Evolutionary conservation across 1,140 invertebrate genomes (phyloP).

Genomic region (Musca vetustissima): DNA sequence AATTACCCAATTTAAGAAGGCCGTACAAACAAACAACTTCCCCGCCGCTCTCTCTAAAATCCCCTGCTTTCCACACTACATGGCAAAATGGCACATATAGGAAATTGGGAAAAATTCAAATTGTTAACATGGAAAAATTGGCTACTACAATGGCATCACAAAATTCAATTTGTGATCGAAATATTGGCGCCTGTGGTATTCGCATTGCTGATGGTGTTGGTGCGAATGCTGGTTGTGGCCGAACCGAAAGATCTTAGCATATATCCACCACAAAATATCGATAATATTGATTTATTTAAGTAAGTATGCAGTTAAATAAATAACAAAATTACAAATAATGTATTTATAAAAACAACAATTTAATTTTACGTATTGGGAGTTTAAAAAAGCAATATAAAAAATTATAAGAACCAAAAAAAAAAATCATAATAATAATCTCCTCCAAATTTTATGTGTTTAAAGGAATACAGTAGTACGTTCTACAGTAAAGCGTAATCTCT

Average conservation of each 20-base stretch:
- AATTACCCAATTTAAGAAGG: too few relatives aligned
- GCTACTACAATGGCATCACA: conserved; percentile 73
- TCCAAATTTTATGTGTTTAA: too few relatives aligned
- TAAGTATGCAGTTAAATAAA: conserved; percentile 30
- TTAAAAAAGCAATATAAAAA: background rate
- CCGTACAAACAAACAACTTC: too few relatives aligned
- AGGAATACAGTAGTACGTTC: background rate
- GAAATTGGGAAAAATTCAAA: conserved; percentile 61
- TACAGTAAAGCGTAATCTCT: background rate
- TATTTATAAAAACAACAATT: background rate
- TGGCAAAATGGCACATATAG: conserved; percentile 30
- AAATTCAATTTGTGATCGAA: conserved; percentile 71
- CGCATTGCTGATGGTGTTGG: conserved; percentile 67
- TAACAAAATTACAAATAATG: background rate
- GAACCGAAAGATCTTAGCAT: conserved; percentile 4
- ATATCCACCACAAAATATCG: conserved; percentile 21
- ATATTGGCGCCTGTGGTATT: conserved; percentile 71
- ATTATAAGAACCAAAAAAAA: too few relatives aligned
- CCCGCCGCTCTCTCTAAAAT: too few relatives aligned
- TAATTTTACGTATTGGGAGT: background rate
- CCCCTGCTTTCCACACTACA: too few relatives aligned
- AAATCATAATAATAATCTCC: too few relatives aligned
- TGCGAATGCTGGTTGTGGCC: conserved; percentile 61
- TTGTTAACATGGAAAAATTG: conserved; percentile 87
- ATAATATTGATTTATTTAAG: conserved; percentile 36